A percentile compares a stretch with the other conserved stretches of the same genome.
phyloP scores from a whole-genome alignment of 2,888 invertebrate species.

The Corbicula japonica region DNA sequence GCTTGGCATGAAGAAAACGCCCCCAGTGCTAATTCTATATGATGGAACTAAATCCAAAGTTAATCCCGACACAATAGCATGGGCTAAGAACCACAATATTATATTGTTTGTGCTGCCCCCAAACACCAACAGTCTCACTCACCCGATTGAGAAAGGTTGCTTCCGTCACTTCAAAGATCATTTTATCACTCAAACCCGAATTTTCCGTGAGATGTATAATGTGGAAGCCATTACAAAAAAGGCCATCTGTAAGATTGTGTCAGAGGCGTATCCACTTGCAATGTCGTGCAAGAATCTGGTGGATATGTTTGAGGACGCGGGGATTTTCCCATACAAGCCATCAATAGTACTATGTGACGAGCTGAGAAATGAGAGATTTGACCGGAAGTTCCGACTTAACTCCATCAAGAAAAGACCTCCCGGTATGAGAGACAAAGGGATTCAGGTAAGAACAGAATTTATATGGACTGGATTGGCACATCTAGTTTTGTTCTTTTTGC shows the following conservation, averaged over 20 bases:
- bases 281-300: constrained; percentile 59
- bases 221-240: constrained; percentile 57
- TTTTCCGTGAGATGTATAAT: constrained; percentile 61
- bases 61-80: constrained; percentile 63
- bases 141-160: constrained; percentile 65
- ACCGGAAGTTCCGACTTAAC: constrained; percentile 40
- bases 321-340: constrained; percentile 61
- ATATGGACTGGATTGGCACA: background rate
- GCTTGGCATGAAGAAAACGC: constrained; percentile 50
- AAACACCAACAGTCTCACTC: constrained; percentile 50
- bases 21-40: constrained; percentile 64
- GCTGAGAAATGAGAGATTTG: constrained; percentile 48
- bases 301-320: constrained; percentile 63
- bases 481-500: too few relatives aligned
- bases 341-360: constrained; percentile 60
- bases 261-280: constrained; percentile 59
- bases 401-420: constrained; percentile 53
- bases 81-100: constrained; percentile 69
- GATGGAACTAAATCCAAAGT: constrained; percentile 67
- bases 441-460: constrained; percentile 61
- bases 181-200: constrained; percentile 54
- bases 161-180: constrained; percentile 60
- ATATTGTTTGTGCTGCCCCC: constrained; percentile 69
- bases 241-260: constrained; percentile 62
- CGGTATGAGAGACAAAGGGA: constrained; percentile 64